phyloP scores from a whole-genome alignment of 1,140 invertebrate species.

The Sinonovacula constricta region DNA sequence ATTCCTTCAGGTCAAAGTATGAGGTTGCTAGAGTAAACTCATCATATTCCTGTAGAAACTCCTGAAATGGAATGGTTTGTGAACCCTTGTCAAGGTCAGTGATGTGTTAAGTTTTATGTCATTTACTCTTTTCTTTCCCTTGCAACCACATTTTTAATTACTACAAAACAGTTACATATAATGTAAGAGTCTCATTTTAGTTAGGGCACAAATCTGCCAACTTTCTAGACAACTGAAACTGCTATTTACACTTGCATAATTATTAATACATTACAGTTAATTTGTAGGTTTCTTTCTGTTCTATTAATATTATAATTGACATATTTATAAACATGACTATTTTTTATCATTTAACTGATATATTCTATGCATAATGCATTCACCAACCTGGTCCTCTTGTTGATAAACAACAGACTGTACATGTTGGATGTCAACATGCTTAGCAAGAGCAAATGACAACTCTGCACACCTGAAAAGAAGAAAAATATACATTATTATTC shows the following conservation, averaged over 20 bases:
- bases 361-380: not conserved
- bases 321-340: not conserved
- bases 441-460: conserved; percentile 87
- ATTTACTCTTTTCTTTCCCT: not conserved
- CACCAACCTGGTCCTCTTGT: conserved; percentile 45
- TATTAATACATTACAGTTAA: no score
- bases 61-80: conserved; percentile 70
- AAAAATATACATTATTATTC: no score
- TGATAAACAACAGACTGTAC: conserved; percentile 34
- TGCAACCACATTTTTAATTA: not conserved
- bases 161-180: not conserved
- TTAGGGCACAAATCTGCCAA: not conserved
- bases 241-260: no score
- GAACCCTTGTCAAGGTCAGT: conserved; percentile 76
- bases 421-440: conserved; percentile 78
- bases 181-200: not conserved
- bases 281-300: no score
- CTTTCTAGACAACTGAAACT: not conserved
- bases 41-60: conserved; percentile 81
- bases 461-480: conserved; percentile 87
- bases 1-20: conserved; percentile 95
- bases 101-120: conserved; percentile 76
- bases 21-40: conserved; percentile 90
- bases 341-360: not conserved
- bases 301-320: not conserved